phyloP scores from a whole-genome alignment of 2,797 vertebrate species.

The Steatocranus sp. region DNA sequence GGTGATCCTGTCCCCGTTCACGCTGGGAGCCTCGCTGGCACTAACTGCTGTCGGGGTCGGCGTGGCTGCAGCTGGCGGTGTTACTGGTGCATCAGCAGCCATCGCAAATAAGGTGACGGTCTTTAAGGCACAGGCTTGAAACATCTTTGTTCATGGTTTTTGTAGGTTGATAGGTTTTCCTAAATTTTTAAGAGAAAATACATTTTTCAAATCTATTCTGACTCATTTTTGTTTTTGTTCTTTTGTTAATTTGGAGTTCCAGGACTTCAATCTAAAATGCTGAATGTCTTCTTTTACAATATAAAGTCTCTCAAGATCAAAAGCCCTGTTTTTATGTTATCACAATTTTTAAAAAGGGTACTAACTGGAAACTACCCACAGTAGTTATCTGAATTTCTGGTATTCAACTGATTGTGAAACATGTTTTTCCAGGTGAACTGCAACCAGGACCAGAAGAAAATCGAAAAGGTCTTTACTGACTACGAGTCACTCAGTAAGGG shows the following conservation, averaged over 20 bases:
- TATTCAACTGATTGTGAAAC: neutral
- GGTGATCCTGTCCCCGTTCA: conserved; percentile 37
- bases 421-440: neutral
- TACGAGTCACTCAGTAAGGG: neutral
- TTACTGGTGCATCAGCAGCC: conserved; percentile 46
- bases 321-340: neutral
- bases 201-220: neutral
- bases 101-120: conserved; percentile 37
- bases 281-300: too few relatives aligned
- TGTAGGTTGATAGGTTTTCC: neutral
- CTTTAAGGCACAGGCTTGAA: neutral
- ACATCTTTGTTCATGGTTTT: neutral
- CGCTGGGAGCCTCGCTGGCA: conserved; percentile 23
- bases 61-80: conserved; percentile 33
- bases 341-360: neutral
- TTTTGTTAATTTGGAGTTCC: neutral
- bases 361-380: neutral
- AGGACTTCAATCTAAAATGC: neutral
- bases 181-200: neutral
- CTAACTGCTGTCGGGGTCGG: conserved; percentile 32
- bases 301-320: too few relatives aligned
- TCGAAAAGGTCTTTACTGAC: neutral
- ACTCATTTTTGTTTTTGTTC: neutral
- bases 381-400: neutral
- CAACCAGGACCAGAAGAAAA: conserved; percentile 21